Evolutionary conservation across 2,888 invertebrate species (phyloP), one percentile per base, ranked within the genome.

Genomic region (Elysia crispata): DNA sequence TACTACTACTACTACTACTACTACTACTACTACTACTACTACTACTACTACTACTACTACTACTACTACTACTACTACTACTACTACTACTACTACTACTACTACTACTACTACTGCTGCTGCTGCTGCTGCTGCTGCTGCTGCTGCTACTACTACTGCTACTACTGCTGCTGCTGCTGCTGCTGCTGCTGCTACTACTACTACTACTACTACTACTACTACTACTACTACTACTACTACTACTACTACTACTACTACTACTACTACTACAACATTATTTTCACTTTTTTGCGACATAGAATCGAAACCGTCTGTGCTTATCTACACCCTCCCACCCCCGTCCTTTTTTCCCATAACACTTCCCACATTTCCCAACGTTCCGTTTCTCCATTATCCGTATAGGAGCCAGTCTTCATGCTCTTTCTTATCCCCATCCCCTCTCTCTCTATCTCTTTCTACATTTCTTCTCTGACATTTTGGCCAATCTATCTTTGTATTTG

Each of bases 191-290:
- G 41, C 70, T 70, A 70, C 70, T 70, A 31, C 70, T 31, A 66
- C 66, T 66, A 66, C 66, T 66, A 66, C 25, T 66, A 66, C n/a
- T n/a, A n/a, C n/a, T 66, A 66, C 66, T 13, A 66, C 23, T 31
- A 41, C 62, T 50, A 41, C 49, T 49, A 28, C 49, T 73, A 73
- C 23, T 15, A 73, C 49, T 73, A 73, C 54, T 49, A 49, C 54
- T 75, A 75, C 62, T 75, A 60, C 41, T 76, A 64, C 66, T 33
- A 76, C 66, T 66, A 76, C 75, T 60, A 30, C 62, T 50, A 75
- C 62, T 50, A 60, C 62, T 15, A 75, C 62, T 15, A 76, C 66
- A 28, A 66, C 66, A 28, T 28, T 30, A 28, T 30, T 66, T 28
- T 30, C 18, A 66, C 66, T 66, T 28, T 30, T 66, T 28, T 30